Percentiles rank a stretch among this genome's conserved stretches.
Evolutionary conservation across 2,888 invertebrate species (phyloP).

Genomic region (Scrobipalpa atriplicella): DNA sequence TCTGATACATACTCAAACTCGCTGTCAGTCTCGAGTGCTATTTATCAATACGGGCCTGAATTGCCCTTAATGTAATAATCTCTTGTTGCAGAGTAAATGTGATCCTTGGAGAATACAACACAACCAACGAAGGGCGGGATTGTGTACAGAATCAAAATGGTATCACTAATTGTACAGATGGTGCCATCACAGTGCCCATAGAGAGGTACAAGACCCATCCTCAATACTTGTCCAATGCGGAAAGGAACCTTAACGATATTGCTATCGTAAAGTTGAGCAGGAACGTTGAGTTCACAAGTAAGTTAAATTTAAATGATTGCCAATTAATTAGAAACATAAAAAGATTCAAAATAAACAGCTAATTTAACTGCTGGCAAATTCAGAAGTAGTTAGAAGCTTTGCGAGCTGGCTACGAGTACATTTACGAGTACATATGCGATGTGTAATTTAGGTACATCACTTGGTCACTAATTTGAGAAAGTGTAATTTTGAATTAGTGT

Average conservation of each 20-base stretch:
- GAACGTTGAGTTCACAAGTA: slow-evolving; percentile 63
- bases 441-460: too few species aligned
- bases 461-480: too few species aligned
- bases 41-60: too few species aligned
- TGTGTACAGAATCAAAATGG: slow-evolving; percentile 56
- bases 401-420: too few species aligned
- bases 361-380: too few species aligned
- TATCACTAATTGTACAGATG: slow-evolving; percentile 66
- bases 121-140: slow-evolving; percentile 56
- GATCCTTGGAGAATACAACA: slow-evolving; percentile 77
- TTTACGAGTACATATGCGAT: too few species aligned
- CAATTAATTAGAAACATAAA: neutral
- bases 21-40: too few species aligned
- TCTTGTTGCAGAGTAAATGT: slow-evolving; percentile 43
- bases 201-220: slow-evolving; percentile 67
- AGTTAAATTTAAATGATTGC: slow-evolving; percentile 22
- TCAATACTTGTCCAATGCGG: slow-evolving; percentile 49
- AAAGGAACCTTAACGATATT: slow-evolving; percentile 61
- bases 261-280: slow-evolving; percentile 69
- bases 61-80: too few species aligned
- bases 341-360: too few species aligned
- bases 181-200: slow-evolving; percentile 59
- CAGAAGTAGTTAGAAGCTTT: too few species aligned
- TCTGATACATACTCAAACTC: too few species aligned
- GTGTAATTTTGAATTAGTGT: too few species aligned